phyloP scores from a whole-genome alignment of 37 sponge, comb jelly and placozoan species.

The Hexactinellida sp. region DNA sequence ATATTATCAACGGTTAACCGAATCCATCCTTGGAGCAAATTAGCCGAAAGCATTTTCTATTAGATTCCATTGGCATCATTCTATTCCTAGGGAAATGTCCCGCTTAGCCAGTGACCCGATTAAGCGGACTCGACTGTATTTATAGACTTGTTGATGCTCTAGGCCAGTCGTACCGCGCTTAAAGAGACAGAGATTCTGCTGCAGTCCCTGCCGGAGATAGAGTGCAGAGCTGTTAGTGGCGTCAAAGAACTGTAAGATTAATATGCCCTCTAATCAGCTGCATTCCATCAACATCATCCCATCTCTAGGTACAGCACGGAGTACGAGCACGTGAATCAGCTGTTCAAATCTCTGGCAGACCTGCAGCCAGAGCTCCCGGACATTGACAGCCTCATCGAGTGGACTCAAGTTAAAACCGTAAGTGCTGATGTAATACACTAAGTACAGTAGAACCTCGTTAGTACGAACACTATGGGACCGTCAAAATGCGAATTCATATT shows the following conservation, averaged over 20 bases:
- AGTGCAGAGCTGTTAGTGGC: background rate
- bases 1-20: too few species aligned
- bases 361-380: background rate
- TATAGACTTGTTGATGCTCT: too few species aligned
- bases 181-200: background rate
- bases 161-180: background rate
- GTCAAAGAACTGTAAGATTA: background rate
- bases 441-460: too few species aligned
- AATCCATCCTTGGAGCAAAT: too few species aligned
- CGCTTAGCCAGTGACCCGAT: too few species aligned
- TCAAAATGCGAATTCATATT: background rate
- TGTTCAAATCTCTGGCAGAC: background rate
- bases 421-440: background rate
- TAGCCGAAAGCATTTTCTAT: too few species aligned
- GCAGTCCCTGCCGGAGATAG: background rate
- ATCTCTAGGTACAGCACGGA: background rate
- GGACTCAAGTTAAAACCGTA: background rate
- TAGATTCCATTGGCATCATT: too few species aligned
- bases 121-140: too few species aligned
- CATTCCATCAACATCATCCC: too few species aligned
- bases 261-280: too few species aligned
- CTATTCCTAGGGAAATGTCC: too few species aligned
- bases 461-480: too few species aligned
- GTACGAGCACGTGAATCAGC: background rate
- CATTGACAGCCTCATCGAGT: background rate